Percentiles rank a stretch among this genome's conserved stretches.
Conservation (phyloP, 2,888 invertebrate genomes). For the Chamaedrilus cognettii region DNA sequence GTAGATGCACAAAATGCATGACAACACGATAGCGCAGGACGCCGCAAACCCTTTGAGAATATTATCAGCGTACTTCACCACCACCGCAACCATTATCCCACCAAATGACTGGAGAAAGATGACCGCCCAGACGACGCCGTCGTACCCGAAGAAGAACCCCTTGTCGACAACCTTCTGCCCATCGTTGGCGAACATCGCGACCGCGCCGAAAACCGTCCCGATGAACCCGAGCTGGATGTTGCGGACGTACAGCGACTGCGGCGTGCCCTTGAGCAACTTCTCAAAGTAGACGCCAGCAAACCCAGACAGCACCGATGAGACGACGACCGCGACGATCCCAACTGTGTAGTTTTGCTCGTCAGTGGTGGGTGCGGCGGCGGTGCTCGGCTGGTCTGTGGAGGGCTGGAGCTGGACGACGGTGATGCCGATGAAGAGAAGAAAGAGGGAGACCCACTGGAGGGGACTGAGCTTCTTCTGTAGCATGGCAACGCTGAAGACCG, state of each 20-base stretch:
- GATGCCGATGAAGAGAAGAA: conserved; percentile 62
- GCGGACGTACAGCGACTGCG: conserved; percentile 89
- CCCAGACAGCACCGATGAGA: conserved; percentile 82
- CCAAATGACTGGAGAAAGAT: conserved; percentile 88
- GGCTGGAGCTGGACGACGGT: conserved; percentile 61
- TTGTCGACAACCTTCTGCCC: conserved; percentile 58
- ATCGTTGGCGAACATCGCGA: conserved; percentile 70
- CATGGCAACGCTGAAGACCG: conserved; percentile 62
- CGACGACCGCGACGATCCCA: conserved; percentile 53
- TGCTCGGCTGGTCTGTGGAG: not conserved
- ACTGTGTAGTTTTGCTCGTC: conserved; percentile 45
- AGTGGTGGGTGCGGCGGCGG: not conserved
- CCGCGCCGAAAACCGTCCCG: conserved; percentile 84
- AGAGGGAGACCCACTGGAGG: conserved; percentile 61
- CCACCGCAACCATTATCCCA: conserved; percentile 95
- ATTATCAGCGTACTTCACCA: conserved; percentile 99
- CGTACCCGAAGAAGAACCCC: conserved; percentile 73
- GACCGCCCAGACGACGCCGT: conserved; percentile 71
- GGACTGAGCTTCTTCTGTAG: conserved; percentile 56
- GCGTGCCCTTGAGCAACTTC: conserved; percentile 84
- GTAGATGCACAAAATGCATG: conserved; percentile 90
- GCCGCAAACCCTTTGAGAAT: conserved; percentile 92
- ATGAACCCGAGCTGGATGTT: conserved; percentile 94
- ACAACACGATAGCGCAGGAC: conserved; percentile 93
- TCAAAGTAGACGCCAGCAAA: conserved; percentile 99